Base-by-base conservation (phyloP, 2,888 invertebrate genomes). In the Calameuta filiformis region DNA sequence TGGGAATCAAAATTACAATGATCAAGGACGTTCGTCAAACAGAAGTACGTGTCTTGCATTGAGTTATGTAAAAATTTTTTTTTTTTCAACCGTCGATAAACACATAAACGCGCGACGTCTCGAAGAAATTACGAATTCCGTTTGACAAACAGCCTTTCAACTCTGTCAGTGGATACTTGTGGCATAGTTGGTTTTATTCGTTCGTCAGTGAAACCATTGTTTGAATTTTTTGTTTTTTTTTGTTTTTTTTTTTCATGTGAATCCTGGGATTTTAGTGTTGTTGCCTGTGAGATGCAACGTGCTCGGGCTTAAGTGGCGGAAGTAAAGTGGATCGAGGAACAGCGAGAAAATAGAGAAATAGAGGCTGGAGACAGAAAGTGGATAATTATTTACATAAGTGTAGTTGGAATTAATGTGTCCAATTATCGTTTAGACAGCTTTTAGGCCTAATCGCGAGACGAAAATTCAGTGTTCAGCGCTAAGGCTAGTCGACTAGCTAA, bases 401-500 rank as follows among this genome's bases (percentile, higher is more conserved):
- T 79, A 73, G 83, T 78, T 79, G 77, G 77, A 80, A 77, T 77
- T 77, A 79, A 73, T 75, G 78, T 81, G 80, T 81, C 79, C 79
- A 78, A 80, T 40, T 81, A 77, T 81, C 80, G 82, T 83, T 83
- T 84, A 69, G n/a, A 31, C 76, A 73, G 69, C 79, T 79, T 80
- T 82, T 88, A 89, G 89, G 89, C 89, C 88, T 88, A 88, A 87
- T 83, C 85, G 85, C 85, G 86, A 87, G 85, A 88, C 82, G 71
- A 86, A 79, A 77, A 76, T 80, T 81, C 68, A 73, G 31, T 78
- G 80, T 76, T 77, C 76, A 82, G 74, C 77, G 80, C 78, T 81
- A 81, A 30, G 34, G 35, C 79, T 79, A 76, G 73, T 40, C 35
- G 37, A 73, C 15, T 77, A 81, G 79, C 80, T 83, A 78, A 76